These are phyloP conservation scores for Teleopsis dalmanni DNA, from an alignment of 1,140 invertebrate species.

Conservation along the genomic window DNA sequence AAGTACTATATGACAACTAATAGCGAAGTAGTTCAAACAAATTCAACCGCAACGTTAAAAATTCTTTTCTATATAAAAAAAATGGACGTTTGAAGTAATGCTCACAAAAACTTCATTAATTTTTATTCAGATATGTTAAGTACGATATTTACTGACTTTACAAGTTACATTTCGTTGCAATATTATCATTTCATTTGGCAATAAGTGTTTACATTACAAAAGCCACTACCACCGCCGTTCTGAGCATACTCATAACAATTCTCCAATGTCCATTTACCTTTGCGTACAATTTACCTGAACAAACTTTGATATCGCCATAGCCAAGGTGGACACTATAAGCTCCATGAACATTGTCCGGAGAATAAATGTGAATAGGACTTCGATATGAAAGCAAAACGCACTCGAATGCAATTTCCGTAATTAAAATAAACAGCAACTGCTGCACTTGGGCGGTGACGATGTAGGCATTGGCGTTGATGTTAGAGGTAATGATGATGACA, in stretches of 20 bases:
- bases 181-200: slow-evolving; percentile 9
- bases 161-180: slow-evolving; percentile 2
- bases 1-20: no score
- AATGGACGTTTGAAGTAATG: no score
- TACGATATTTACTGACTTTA: no score
- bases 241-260: no score
- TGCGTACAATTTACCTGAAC: slow-evolving; percentile 37
- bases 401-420: slow-evolving; percentile 43
- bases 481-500: no score
- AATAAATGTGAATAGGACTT: slow-evolving; percentile 32
- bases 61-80: no score
- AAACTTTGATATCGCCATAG: slow-evolving; percentile 30
- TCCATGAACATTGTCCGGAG: slow-evolving; percentile 6
- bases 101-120: no score
- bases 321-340: slow-evolving; percentile 25
- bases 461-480: no score
- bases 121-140: no score
- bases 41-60: no score
- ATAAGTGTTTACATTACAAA: slow-evolving; percentile 2
- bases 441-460: background rate
- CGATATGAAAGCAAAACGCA: slow-evolving; percentile 39
- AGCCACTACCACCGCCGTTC: background rate
- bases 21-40: no score
- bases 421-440: slow-evolving; percentile 38
- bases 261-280: slow-evolving; percentile 9